Evolutionary conservation across 1,140 invertebrate species (phyloP).

Genomic region (Cyclargus thomasi): DNA sequence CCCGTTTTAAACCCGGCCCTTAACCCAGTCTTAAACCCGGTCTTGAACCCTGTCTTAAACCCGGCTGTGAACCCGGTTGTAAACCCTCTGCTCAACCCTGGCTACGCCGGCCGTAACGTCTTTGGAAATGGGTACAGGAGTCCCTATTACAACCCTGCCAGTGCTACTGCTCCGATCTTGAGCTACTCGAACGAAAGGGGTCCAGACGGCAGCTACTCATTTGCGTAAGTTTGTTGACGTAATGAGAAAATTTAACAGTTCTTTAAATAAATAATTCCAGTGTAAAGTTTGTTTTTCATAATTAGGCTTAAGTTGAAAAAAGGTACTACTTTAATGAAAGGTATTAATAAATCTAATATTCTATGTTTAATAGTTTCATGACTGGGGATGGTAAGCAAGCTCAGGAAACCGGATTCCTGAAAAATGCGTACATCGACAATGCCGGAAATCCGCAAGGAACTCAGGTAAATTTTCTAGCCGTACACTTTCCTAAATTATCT

Average conservation of each 20-base stretch:
- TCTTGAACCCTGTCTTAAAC: neutral
- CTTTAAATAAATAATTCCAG: no score
- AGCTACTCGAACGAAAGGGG: constrained; percentile 55
- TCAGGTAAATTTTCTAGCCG: constrained; percentile 39
- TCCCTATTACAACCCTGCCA: constrained; percentile 41
- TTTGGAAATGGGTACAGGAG: constrained; percentile 36
- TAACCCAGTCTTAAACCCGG: neutral
- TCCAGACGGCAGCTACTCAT: constrained; percentile 59
- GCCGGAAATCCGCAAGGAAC: constrained; percentile 64
- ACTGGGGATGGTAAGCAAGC: constrained; percentile 71
- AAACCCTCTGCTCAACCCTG: constrained; percentile 10
- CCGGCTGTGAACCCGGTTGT: neutral
- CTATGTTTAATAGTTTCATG: constrained; percentile 44
- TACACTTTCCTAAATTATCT: no score
- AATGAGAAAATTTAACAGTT: neutral
- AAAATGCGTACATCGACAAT: constrained; percentile 65
- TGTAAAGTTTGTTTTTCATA: no score
- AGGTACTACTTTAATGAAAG: no score
- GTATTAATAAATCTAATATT: no score
- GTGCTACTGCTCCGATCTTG: constrained; percentile 52
- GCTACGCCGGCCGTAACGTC: neutral
- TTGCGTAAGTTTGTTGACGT: constrained; percentile 41
- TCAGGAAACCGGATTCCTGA: constrained; percentile 67
- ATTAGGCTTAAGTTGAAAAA: no score
- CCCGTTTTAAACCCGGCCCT: neutral